These are phyloP conservation scores for Azorinus chamasolen DNA, from an alignment of 2,888 invertebrate genomes.

Conservation along the genomic window DNA sequence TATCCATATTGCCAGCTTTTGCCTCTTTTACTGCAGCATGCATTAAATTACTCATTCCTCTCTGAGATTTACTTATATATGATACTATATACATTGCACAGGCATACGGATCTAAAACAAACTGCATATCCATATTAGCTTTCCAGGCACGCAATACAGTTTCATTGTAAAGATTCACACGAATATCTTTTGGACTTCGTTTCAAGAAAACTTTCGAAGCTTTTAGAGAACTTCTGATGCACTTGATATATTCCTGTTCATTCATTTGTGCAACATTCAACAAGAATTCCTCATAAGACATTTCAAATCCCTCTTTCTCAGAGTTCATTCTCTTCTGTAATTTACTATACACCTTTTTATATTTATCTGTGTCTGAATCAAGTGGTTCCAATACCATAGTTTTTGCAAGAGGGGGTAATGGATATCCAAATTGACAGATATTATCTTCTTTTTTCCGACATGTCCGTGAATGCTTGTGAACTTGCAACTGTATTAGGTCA, in stretches of 20 bases:
- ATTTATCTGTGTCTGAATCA: slow-evolving; percentile 9
- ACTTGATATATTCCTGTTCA: slow-evolving; percentile 12
- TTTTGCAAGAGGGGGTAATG: not conserved
- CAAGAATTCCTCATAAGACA: slow-evolving; percentile 7
- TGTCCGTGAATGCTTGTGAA: slow-evolving; percentile 29
- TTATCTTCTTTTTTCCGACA: slow-evolving; percentile 20
- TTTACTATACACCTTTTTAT: not conserved
- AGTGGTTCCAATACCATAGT: slow-evolving; percentile 17
- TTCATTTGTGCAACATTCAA: not conserved
- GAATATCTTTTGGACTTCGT: slow-evolving; percentile 3
- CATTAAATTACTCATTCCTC: slow-evolving; percentile 10
- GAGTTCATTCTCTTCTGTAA: not conserved
- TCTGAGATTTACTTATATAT: slow-evolving; percentile 51
- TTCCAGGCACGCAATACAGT: slow-evolving; percentile 4
- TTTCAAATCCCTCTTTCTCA: slow-evolving; percentile 13
- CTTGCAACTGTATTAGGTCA: not conserved
- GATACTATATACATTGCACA: slow-evolving; percentile 57
- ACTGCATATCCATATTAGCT: slow-evolving; percentile 75
- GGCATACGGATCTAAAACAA: slow-evolving; percentile 80
- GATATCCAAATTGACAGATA: slow-evolving; percentile 16
- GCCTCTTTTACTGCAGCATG: slow-evolving; percentile 52
- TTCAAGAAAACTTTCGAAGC: slow-evolving; percentile 21
- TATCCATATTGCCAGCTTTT: slow-evolving; percentile 68
- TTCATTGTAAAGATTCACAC: slow-evolving; percentile 9
- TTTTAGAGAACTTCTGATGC: slow-evolving; percentile 5